Percentiles rank a stretch among this genome's conserved stretches.
Evolutionary conservation across 2,888 invertebrate species (phyloP).

Genomic region (Ormyrus labotus): DNA sequence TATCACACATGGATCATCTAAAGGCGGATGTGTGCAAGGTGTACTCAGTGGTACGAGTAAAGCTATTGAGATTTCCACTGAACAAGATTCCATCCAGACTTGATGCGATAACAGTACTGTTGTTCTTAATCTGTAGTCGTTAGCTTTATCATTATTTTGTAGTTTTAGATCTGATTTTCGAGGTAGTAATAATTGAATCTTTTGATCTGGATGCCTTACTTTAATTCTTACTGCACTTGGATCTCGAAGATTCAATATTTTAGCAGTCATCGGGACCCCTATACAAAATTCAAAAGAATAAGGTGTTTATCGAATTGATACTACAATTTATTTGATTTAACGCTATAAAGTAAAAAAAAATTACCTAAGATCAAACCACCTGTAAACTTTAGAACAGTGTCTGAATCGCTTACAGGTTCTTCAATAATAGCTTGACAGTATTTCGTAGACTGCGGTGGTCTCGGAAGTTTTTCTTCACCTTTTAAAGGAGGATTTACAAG

Average conservation of each 20-base stretch:
- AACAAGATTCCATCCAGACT: conserved; percentile 94
- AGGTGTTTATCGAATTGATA: background rate
- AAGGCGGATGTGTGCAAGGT: conserved; percentile 74
- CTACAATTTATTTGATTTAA: background rate
- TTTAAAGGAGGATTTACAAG: conserved; percentile 82
- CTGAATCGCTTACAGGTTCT: conserved; percentile 90
- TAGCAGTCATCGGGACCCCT: conserved; percentile 91
- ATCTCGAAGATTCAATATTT: conserved; percentile 87
- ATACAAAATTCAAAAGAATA: conserved; percentile 80
- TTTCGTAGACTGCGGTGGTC: conserved; percentile 78
- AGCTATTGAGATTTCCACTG: conserved; percentile 90
- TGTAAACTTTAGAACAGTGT: conserved; percentile 91
- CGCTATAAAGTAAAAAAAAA: background rate
- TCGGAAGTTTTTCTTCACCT: conserved; percentile 70
- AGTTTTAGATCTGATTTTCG: conserved; percentile 86
- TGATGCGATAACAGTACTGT: conserved; percentile 93
- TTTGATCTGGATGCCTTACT: conserved; percentile 94
- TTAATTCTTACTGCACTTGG: conserved; percentile 87
- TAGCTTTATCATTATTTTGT: conserved; percentile 78
- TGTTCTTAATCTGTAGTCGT: conserved; percentile 84
- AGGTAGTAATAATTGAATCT: conserved; percentile 89
- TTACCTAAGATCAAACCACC: conserved; percentile 91
- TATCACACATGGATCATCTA: conserved; percentile 80
- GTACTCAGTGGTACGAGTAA: conserved; percentile 83
- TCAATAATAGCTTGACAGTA: conserved; percentile 89